Percentiles rank a stretch among this genome's conserved stretches.
Evolutionary conservation across 2,888 invertebrate species (phyloP).

Genomic region (Saturnia pavonia): DNA sequence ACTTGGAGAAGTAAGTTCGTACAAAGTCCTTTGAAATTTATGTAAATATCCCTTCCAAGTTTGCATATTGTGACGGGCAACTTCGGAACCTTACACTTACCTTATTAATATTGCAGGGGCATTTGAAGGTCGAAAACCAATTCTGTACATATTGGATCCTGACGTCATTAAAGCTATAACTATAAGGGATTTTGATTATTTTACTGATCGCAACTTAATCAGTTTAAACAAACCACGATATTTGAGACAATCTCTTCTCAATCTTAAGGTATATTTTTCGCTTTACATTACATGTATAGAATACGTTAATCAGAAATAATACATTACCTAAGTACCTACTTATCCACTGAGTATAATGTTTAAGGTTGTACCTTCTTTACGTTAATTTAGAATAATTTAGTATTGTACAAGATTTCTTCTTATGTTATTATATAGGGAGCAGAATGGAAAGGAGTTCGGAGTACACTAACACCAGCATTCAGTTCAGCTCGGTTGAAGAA

Average conservation of each 20-base stretch:
- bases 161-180: slow-evolving; percentile 81
- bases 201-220: slow-evolving; percentile 74
- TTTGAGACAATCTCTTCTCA: slow-evolving; percentile 66
- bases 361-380: no score
- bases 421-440: slow-evolving; percentile 48
- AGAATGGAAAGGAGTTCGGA: slow-evolving; percentile 79
- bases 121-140: slow-evolving; percentile 77
- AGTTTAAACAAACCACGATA: slow-evolving; percentile 61
- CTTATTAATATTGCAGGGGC: slow-evolving; percentile 53
- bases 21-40: no score
- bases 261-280: slow-evolving; percentile 60
- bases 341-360: no score
- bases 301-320: no score
- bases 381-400: background rate
- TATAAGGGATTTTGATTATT: slow-evolving; percentile 82
- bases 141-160: slow-evolving; percentile 77
- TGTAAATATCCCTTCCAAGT: no score
- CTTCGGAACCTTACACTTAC: no score
- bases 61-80: no score
- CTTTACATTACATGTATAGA: background rate
- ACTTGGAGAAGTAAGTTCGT: no score
- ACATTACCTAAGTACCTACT: no score
- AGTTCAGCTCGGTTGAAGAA: slow-evolving; percentile 78
- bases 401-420: background rate
- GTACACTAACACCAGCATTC: slow-evolving; percentile 78